These are phyloP conservation scores for Spodoptera frugiperda DNA, from an alignment of 1,140 invertebrate genomes.

Conservation along the genomic window DNA sequence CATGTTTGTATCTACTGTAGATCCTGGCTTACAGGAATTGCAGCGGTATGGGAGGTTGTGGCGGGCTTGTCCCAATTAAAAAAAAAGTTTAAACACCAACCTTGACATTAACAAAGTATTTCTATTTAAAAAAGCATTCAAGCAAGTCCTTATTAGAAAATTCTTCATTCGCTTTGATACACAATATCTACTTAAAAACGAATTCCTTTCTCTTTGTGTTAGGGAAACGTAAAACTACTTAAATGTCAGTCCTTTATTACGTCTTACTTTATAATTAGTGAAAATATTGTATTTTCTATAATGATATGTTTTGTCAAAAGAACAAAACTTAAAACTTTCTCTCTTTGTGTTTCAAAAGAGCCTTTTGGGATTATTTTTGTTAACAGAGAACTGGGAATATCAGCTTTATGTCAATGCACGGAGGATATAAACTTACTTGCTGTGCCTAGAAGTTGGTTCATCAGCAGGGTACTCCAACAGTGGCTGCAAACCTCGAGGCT, in stretches of 20 bases:
- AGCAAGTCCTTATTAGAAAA: not conserved
- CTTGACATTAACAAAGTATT: not conserved
- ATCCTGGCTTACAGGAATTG: too few species aligned
- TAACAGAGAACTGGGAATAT: too few species aligned
- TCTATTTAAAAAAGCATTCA: not conserved
- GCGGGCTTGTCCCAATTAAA: too few species aligned
- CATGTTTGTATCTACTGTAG: too few species aligned
- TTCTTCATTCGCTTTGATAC: conserved; percentile 11
- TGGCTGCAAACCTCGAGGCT: conserved; percentile 70
- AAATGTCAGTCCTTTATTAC: not conserved
- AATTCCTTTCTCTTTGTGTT: conserved; percentile 8
- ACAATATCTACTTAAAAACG: not conserved
- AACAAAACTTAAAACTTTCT: too few species aligned
- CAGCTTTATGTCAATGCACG: too few species aligned
- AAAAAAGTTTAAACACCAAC: not conserved
- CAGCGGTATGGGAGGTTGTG: too few species aligned
- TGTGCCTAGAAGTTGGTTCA: conserved; percentile 69
- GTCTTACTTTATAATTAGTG: not conserved
- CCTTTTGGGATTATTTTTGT: too few species aligned
- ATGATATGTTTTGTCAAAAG: too few species aligned
- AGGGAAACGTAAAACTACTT: not conserved
- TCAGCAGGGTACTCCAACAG: conserved; percentile 71
- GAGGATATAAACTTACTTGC: conserved; percentile 62
- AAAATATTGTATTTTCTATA: too few species aligned
- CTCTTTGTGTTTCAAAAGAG: too few species aligned